These are phyloP conservation scores for Brachionus manjavacas DNA, from an alignment of 1,140 invertebrate genomes.

Conservation along the genomic window DNA sequence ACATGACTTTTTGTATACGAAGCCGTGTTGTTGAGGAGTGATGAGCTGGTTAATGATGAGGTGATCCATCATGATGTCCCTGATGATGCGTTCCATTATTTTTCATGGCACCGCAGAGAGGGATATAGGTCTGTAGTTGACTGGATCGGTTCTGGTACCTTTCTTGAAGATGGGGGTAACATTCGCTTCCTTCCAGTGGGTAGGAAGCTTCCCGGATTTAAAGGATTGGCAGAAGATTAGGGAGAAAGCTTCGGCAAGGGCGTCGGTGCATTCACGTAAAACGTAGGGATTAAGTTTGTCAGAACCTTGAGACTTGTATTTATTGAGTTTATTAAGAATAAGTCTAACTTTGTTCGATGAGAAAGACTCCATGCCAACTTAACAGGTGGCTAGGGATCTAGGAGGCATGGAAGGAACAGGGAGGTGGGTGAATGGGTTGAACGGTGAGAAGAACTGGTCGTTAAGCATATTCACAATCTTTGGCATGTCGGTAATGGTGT, in stretches of 20 bases:
- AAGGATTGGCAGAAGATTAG: not conserved
- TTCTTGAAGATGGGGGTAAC: not conserved
- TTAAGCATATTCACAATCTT: too few relatives aligned
- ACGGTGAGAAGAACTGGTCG: not conserved
- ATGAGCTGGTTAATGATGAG: too few relatives aligned
- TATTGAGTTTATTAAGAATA: too few relatives aligned
- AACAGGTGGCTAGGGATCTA: not conserved
- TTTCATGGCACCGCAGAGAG: too few relatives aligned
- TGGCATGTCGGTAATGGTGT: not conserved
- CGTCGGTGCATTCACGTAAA: not conserved
- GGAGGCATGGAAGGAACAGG: not conserved
- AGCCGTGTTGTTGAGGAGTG: too few relatives aligned
- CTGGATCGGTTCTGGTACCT: too few relatives aligned
- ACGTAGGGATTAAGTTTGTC: not conserved
- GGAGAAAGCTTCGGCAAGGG: not conserved
- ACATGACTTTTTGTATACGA: too few relatives aligned
- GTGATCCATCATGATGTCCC: too few relatives aligned
- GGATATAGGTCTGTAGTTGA: too few relatives aligned
- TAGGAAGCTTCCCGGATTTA: not conserved
- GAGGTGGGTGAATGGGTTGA: not conserved
- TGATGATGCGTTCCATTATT: too few relatives aligned
- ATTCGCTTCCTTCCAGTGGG: not conserved
- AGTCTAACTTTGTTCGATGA: not conserved
- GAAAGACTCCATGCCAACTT: not conserved
- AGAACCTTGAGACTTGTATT: not conserved